Percentiles rank a stretch among this genome's conserved stretches.
Evolutionary conservation across 35 echinoderm and acorn worm species (phyloP).

Genomic region (Eucidaris tribuloides): DNA sequence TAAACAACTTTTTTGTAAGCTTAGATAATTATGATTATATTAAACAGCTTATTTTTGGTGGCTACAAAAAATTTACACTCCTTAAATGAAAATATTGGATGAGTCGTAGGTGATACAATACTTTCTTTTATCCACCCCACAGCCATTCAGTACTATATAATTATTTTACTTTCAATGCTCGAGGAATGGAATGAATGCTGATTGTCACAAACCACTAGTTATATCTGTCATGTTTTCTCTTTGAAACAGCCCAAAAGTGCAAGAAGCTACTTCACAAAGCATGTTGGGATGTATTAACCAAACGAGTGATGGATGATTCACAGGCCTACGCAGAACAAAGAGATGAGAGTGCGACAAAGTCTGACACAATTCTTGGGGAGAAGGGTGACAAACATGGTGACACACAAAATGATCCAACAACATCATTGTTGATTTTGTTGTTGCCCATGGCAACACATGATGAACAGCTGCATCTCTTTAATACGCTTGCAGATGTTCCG

Average conservation of each 20-base stretch:
- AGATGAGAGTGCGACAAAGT: too few relatives aligned
- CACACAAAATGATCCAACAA: neutral
- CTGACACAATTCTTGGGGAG: too few relatives aligned
- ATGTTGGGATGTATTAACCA: neutral
- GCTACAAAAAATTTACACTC: neutral
- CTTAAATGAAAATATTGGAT: neutral
- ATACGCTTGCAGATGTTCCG: too few relatives aligned
- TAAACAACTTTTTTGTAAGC: too few relatives aligned
- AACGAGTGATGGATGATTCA: neutral
- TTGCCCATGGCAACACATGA: too few relatives aligned
- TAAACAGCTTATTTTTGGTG: too few relatives aligned
- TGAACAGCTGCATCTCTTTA: too few relatives aligned
- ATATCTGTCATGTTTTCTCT: neutral
- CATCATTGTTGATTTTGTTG: too few relatives aligned
- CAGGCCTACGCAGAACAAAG: neutral
- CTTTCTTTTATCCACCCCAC: too few relatives aligned
- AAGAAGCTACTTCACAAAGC: neutral
- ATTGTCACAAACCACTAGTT: neutral
- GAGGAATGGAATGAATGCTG: neutral
- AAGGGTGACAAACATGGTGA: neutral
- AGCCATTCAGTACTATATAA: neutral
- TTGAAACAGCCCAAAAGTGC: neutral
- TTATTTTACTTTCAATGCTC: neutral
- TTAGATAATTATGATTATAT: too few relatives aligned
- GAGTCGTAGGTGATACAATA: neutral